A percentile compares a stretch with the other conserved stretches of the same genome.
phyloP scores from a whole-genome alignment of 2,113 vertebrate species.

The Zapornia atra region DNA sequence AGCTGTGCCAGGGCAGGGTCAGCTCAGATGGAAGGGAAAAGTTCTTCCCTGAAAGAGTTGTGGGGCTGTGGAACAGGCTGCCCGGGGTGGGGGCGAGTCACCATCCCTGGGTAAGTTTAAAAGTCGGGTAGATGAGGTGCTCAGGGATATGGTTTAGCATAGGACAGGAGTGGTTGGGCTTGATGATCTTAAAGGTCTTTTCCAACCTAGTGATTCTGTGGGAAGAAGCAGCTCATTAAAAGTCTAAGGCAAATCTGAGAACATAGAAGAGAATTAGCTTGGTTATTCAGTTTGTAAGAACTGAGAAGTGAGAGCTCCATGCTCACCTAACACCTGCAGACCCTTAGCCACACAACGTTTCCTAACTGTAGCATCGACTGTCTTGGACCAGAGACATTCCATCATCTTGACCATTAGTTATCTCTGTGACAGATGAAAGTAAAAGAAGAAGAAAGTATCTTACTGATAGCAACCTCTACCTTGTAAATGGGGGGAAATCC shows the following conservation, averaged over 20 bases:
- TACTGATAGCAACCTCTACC: neutral
- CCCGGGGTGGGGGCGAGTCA: too few species aligned
- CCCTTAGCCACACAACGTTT: rapidly evolving
- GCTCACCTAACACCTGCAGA: neutral
- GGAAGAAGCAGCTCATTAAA: neutral
- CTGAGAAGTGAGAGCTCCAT: neutral
- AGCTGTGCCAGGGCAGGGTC: too few species aligned
- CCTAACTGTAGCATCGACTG: neutral
- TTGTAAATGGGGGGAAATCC: neutral
- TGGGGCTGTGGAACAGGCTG: too few species aligned
- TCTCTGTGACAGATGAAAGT: neutral
- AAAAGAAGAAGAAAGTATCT: neutral
- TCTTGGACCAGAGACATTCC: neutral
- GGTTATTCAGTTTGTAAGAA: neutral
- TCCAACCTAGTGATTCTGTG: too few species aligned
- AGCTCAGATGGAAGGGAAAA: too few species aligned
- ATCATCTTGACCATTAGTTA: neutral
- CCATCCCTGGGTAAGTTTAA: too few species aligned
- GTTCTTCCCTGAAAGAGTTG: too few species aligned
- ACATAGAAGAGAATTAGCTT: neutral
- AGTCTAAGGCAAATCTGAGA: neutral
- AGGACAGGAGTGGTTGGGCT: too few species aligned
- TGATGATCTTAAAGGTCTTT: too few species aligned
- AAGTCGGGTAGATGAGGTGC: too few species aligned
- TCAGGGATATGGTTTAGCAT: too few species aligned